Base-by-base conservation (phyloP, 2,888 invertebrate species). In the Ephialtes manifestator region DNA sequence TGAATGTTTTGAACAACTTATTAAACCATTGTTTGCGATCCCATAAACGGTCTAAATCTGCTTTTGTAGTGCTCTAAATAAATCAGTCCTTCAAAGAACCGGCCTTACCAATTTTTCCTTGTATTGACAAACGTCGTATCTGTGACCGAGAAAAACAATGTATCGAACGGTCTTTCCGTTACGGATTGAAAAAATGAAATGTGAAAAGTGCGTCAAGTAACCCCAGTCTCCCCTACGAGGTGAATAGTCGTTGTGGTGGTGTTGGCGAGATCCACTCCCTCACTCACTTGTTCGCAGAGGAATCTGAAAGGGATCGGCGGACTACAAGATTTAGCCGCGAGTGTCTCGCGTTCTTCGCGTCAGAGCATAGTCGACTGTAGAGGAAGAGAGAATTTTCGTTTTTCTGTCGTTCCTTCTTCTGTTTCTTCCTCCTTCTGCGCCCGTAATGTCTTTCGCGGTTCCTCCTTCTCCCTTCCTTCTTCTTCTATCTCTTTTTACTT, bases 331-430 rank as follows among this genome's bases (percentile, higher is more conserved):
- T 80, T 58, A 58, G 58, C 13, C 78, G 74, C 81, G 72, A 72
- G 80, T 74, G 80, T 77, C 77, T 75, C 75, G 71, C 75, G 60
- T 78, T 76, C 71, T 77, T 85, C 77, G 85, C 81, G 79, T 83
- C 70, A 67, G 76, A 75, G 70, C 67, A 70, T 75, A 28, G 58
- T 3, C 39, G 43, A 58, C n/a, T 13, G 46, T 0, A n/a, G 24
- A 28, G 28, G 46, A 43, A n/a, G 46, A 60, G 11, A 28, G 11
- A 35, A 11, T 10, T n/a, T 65, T 18, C 8, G 35, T 65, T 65
- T 65, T 43, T 63, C 31, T 39, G 10, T 70, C 81, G 43, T 51
- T 48, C 11, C 31, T 67, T 35, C 35, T 60, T 70, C 13, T 31
- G 60, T 65, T 46, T 18, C 48, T 13, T 60, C 43, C 28, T 75